A percentile compares a stretch with the other conserved stretches of the same genome.
Conservation (phyloP, 2,888 invertebrate genomes). For the Erpobdella octoculata region DNA sequence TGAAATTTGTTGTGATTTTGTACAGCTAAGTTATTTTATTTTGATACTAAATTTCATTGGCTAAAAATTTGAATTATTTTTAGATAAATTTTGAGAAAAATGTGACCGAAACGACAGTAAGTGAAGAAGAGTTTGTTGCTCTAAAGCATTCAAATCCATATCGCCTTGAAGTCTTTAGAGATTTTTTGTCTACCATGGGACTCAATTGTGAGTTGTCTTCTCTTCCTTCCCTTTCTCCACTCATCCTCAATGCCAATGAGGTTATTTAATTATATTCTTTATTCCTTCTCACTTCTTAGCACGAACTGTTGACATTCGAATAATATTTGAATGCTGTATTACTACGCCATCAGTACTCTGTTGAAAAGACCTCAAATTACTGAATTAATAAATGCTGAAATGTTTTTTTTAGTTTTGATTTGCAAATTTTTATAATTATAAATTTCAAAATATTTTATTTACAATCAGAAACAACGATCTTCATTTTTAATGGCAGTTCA, state of each 20-base stretch:
- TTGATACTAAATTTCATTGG: not conserved
- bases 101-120: constrained; percentile 43
- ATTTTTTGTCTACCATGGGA: constrained; percentile 42
- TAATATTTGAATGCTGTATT: no score
- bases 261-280: no score
- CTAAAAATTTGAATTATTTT: not conserved
- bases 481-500: not conserved
- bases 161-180: constrained; percentile 42
- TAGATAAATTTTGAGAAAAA: constrained; percentile 43
- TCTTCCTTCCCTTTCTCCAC: constrained; percentile 42
- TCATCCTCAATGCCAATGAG: no score
- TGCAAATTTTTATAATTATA: not conserved
- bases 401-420: not conserved
- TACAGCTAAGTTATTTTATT: no score
- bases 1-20: no score
- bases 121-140: constrained; percentile 41
- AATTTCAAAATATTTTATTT: no score
- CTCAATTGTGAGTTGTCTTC: constrained; percentile 40
- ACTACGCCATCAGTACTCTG: no score
- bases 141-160: constrained; percentile 43
- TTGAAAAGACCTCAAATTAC: not conserved
- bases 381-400: not conserved
- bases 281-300: no score
- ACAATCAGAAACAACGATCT: no score
- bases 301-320: no score